Percentiles rank a stretch among this genome's conserved stretches.
These are phyloP conservation scores for Pristiophorus japonicus DNA, from an alignment of 2,113 vertebrate genomes.

Conservation along the genomic window DNA sequence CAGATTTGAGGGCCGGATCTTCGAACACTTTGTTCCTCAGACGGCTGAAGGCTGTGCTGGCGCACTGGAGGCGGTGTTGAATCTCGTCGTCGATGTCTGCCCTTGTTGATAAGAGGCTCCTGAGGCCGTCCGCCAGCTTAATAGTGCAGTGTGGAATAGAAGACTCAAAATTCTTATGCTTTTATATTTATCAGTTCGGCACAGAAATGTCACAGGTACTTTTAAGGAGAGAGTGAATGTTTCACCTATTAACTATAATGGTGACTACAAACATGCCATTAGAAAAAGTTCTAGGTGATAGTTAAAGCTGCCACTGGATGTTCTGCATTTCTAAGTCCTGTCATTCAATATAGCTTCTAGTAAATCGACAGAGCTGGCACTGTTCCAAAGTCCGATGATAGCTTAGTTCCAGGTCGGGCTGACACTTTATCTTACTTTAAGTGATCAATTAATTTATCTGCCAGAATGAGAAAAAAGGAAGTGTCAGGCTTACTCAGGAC, in stretches of 20 bases:
- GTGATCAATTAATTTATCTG: background rate
- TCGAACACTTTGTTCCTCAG: too few relatives aligned
- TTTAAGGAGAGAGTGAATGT: background rate
- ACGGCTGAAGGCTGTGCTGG: too few relatives aligned
- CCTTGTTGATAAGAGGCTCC: too few relatives aligned
- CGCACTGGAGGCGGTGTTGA: too few relatives aligned
- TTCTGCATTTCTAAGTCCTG: background rate
- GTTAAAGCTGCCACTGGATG: background rate
- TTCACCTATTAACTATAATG: background rate
- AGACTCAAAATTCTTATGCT: background rate
- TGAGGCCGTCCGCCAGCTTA: too few relatives aligned
- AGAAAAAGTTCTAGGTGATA: background rate
- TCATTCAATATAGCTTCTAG: background rate
- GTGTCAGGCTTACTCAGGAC: background rate
- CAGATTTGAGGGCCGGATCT: too few relatives aligned
- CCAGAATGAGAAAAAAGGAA: background rate
- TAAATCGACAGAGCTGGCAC: background rate
- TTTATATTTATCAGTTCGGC: background rate
- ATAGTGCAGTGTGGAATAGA: background rate
- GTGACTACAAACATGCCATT: background rate
- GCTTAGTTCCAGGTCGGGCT: background rate
- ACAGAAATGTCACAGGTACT: slow-evolving; percentile 6
- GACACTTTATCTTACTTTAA: background rate
- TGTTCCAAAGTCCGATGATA: background rate
- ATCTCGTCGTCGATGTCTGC: too few relatives aligned